Conservation (phyloP, 2,797 vertebrate species). For the Silurus lanzhouensis region DNA sequence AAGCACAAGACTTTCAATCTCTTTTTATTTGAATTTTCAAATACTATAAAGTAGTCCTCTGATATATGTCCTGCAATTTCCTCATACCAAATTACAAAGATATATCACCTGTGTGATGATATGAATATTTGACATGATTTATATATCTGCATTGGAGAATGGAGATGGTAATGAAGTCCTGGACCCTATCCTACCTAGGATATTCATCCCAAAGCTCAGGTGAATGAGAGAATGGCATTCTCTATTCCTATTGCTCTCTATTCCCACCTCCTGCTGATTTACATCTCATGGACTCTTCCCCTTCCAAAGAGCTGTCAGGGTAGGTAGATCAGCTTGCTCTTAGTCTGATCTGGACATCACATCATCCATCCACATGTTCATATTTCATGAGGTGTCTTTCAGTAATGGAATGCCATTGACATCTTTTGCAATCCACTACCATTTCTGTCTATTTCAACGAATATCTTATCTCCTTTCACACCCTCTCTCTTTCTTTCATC, state of each 20-base stretch:
- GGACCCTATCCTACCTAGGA: conserved; percentile 17
- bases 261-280: conserved; percentile 39
- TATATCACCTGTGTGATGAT: conserved; percentile 12
- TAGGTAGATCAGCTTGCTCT: conserved; percentile 44
- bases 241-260: conserved; percentile 11
- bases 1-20: conserved; percentile 5
- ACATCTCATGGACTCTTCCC: conserved; percentile 40
- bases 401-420: conserved; percentile 26
- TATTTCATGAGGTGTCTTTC: conserved; percentile 31
- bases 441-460: not conserved
- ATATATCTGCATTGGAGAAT: conserved; percentile 17
- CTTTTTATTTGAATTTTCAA: conserved; percentile 18
- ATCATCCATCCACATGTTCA: conserved; percentile 35
- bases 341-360: conserved; percentile 38
- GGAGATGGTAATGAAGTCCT: conserved; percentile 25
- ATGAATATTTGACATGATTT: conserved; percentile 24
- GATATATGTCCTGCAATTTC: conserved; percentile 26
- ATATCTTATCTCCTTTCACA: not conserved
- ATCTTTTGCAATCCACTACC: not conserved
- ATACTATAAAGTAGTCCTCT: conserved; percentile 6
- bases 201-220: conserved; percentile 12
- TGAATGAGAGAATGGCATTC: conserved; percentile 19
- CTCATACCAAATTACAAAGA: conserved; percentile 26
- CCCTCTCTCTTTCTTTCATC: not conserved
- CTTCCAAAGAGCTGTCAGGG: conserved; percentile 44